Evolutionary conservation across 2,797 vertebrate species (phyloP), one percentile per base, ranked within the genome.

Genomic region (Arremon brunneinucha): DNA sequence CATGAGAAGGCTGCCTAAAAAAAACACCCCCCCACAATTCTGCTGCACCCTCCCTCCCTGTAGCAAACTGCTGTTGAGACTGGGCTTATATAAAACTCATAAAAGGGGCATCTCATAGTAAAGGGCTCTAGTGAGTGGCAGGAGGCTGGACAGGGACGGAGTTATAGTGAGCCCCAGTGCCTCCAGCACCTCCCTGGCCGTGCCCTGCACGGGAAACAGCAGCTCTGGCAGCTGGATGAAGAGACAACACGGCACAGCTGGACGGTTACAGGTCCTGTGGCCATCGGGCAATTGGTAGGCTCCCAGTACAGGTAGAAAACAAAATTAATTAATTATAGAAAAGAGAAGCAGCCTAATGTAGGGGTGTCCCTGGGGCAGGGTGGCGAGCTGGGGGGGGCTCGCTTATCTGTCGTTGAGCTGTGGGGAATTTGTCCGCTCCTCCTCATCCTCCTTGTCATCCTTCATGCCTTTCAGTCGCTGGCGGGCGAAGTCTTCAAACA

Each of bases 401-500:
- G 93, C 98, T 96, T 99, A 99, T 99, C 99, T 99, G 97, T 99
- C 97, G 3, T 98, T 98, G 64, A 98, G 98, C 86, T 98, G 98
- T 1, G 99, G 98, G 1, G 98, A 99, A 92, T 98, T 98, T 8
- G 97, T 98, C 12, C 98, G 98, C 56, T 99, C 99, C 3, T 99
- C 99, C 30, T 99, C 99, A 1, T 99, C 99, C 14, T 99, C 99
- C 21, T 99, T 99, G 95, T 99, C 98, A 1, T 99, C 98, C 93
- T 99, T 99, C 50, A 98, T 98, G 12, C 98, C 99, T 20, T 99
- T 99, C 96, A 99, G 98, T 84, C 99, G 97, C 98, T 99, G 99
- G 24, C 99, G 98, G 47, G 99, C 99, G 19, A 99, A 99, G 97
- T 99, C 99, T 95, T 99, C 99, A 3, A 99, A 99, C 68, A 99